Base-by-base conservation (phyloP, 2,797 vertebrate genomes). In the Sternotherus odoratus region DNA sequence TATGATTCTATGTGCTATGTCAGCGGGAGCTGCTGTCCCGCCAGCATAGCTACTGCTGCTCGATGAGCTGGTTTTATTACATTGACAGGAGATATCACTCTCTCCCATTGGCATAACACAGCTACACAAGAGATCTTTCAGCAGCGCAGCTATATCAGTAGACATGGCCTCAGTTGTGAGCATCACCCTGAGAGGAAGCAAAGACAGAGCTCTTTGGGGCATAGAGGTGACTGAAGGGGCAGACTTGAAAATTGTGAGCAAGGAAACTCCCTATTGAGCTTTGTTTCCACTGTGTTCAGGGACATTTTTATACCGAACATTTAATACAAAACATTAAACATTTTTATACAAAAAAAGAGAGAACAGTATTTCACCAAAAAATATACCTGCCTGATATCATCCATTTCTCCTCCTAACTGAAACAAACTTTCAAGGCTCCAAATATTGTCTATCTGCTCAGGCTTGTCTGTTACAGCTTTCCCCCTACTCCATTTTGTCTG, bases 171-270 rank as follows among this genome's bases (percentile, higher is more conserved):
- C 57, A 86, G 79, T 85, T 30, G 2, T 54, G 36, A 77, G 50
- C 87, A 79, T 13, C 13, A 50, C 86, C 46, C 50, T 30, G 77
- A 91, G 50, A 74, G 43, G 92, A 93, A 86, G 36, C 21, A 88
- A 30, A 91, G 15, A 60, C n/a, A 86, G 51, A 91, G 79, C 57
- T 74, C 54, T 30, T 82, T 87, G 53, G 33, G 36, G 75, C 11
- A 43, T 19, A 54, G 53, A 90, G 77, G 6, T 90, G 28, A 94
- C 83, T 60, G 48, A 17, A 13, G 66, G 9, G 2, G 0, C 72
- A 77, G 82, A 78, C 78, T 72, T 77, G 54, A 81, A 63, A 63
- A 88, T 6, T 16, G 80, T 51, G 13, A 0, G 0, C 90, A 89
- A 7, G 26, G 33, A 91, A 91, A 51, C 1, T 1, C 88, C 82